Evolutionary conservation across 2,797 vertebrate species (phyloP).

Genomic region (Gallinago solitaria): DNA sequence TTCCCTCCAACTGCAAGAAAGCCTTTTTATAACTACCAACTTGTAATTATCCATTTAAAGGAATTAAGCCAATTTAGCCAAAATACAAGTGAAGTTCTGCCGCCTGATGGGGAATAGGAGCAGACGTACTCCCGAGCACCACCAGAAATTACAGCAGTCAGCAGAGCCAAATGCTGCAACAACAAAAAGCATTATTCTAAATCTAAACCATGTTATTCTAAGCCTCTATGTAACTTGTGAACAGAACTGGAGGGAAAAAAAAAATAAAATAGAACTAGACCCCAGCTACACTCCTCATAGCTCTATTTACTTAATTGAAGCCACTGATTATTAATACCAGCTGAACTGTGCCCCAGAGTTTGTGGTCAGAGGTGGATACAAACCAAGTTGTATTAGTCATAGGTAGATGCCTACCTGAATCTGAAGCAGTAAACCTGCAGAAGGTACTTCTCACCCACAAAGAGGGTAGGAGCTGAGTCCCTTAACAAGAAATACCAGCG

Average conservation of each 20-base stretch:
- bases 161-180: not conserved
- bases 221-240: not conserved
- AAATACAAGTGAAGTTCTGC: not conserved
- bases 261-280: not conserved
- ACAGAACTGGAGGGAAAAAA: not conserved
- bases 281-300: not conserved
- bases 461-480: not conserved
- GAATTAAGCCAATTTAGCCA: not conserved
- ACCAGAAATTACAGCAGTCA: not conserved
- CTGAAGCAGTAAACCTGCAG: not conserved
- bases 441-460: not conserved
- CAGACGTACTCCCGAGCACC: not conserved
- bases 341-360: not conserved
- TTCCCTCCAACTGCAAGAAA: not conserved
- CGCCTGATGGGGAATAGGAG: not conserved
- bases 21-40: not conserved
- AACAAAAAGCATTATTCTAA: not conserved
- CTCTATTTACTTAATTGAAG: not conserved
- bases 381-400: not conserved
- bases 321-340: not conserved
- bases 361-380: not conserved
- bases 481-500: not conserved
- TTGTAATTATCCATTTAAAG: not conserved
- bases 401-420: not conserved
- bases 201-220: not conserved